Evolutionary conservation across 2,113 vertebrate genomes (phyloP).

Genomic region (Gymnogyps californianus): DNA sequence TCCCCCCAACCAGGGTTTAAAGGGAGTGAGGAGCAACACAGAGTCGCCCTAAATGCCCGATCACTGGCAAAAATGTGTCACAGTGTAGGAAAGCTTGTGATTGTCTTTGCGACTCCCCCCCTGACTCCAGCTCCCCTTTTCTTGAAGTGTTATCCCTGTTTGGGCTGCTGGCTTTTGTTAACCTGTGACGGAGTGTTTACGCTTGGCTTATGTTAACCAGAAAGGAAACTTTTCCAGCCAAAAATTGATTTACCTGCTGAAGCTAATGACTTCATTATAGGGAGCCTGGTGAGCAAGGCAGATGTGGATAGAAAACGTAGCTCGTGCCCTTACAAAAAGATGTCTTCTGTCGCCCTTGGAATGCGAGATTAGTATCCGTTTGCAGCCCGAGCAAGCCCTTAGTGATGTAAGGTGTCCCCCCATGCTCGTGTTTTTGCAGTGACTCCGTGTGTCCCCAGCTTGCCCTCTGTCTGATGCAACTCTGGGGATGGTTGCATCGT

Average conservation of each 20-base stretch:
- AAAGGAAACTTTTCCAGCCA: not conserved
- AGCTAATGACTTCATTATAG: not conserved
- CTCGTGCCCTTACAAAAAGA: not conserved
- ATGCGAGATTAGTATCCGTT: fast-evolving
- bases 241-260: not conserved
- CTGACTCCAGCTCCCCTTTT: not conserved
- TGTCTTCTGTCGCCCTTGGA: not conserved
- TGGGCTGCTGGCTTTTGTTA: conserved; percentile 41
- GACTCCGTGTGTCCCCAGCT: fast-evolving
- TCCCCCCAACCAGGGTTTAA: not conserved
- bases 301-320: not conserved
- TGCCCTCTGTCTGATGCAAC: not conserved
- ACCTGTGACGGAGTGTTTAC: not conserved
- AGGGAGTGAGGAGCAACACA: not conserved
- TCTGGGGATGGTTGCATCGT: not conserved
- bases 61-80: not conserved
- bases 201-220: not conserved
- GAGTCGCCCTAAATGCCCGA: not conserved
- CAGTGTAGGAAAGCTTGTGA: not conserved
- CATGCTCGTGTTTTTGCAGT: not conserved
- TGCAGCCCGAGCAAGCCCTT: not conserved
- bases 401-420: not conserved
- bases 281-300: not conserved
- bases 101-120: not conserved
- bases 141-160: not conserved